Conservation (phyloP, 30 jellyfish, hydroid and myxozoan genomes). For the Morbakka virulenta region DNA sequence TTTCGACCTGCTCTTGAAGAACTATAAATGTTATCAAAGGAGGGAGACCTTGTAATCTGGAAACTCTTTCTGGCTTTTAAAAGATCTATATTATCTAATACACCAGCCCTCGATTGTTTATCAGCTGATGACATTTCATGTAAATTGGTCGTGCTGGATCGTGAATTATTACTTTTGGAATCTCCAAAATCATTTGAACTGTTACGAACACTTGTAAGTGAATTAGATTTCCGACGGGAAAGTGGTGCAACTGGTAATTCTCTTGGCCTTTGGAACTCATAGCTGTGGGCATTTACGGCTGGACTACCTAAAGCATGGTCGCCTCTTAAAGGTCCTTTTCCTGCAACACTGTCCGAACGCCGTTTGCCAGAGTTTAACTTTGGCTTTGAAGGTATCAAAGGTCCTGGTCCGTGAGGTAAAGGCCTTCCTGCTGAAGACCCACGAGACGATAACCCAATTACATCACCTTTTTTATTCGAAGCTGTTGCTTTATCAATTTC, state of each 20-base stretch:
- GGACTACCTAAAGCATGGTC: neutral
- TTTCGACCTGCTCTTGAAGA: neutral
- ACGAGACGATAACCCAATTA: neutral
- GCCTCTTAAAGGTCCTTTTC: neutral
- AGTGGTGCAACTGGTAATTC: neutral
- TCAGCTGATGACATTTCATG: too few relatives aligned
- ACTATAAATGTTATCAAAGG: slow-evolving; percentile 39
- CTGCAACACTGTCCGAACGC: neutral
- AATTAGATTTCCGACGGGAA: neutral
- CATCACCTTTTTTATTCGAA: neutral
- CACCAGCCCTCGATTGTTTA: neutral
- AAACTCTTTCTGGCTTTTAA: slow-evolving; percentile 45
- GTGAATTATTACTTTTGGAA: neutral
- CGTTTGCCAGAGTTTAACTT: neutral
- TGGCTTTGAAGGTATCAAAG: neutral
- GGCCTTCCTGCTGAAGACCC: neutral
- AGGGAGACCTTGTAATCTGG: slow-evolving; percentile 66
- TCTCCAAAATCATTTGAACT: neutral
- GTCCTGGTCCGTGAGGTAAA: neutral
- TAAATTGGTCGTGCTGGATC: neutral
- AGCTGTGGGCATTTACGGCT: neutral
- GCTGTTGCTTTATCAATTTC: neutral
- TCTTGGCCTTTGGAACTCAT: neutral
- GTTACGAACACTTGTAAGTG: neutral
- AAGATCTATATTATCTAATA: neutral